Percentiles rank a stretch among this genome's conserved stretches.
Conservation (phyloP, 2,797 vertebrate genomes). For the Peromyscus aztecus region DNA sequence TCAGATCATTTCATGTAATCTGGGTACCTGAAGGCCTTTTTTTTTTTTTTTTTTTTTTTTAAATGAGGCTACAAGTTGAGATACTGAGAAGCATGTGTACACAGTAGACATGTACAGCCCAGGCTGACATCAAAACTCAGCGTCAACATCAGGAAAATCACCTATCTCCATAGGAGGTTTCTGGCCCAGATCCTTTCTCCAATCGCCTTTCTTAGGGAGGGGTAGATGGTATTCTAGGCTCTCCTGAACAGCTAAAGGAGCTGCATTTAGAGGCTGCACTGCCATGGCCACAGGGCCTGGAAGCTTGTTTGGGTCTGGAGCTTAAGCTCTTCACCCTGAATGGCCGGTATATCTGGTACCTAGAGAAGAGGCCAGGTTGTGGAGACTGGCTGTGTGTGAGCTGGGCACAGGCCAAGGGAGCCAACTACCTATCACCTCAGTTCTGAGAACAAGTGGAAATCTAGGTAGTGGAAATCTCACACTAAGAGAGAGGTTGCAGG, state of each 20-base stretch:
- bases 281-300: background rate
- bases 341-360: background rate
- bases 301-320: background rate
- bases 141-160: background rate
- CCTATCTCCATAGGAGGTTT: background rate
- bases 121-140: background rate
- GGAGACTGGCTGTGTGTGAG: background rate
- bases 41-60: background rate
- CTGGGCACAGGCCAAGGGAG: background rate
- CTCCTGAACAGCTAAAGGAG: background rate
- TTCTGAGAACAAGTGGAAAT: background rate
- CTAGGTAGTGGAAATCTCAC: background rate
- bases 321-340: background rate
- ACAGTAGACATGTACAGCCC: background rate
- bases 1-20: background rate
- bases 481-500: background rate
- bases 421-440: background rate
- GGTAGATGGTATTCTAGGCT: background rate
- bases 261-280: background rate
- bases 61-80: background rate
- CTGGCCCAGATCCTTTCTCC: background rate
- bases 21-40: background rate
- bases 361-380: background rate
- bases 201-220: background rate
- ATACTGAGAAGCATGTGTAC: too few relatives aligned